Base-by-base conservation (phyloP, 2,797 vertebrate genomes). In the Babyrousa celebensis region DNA sequence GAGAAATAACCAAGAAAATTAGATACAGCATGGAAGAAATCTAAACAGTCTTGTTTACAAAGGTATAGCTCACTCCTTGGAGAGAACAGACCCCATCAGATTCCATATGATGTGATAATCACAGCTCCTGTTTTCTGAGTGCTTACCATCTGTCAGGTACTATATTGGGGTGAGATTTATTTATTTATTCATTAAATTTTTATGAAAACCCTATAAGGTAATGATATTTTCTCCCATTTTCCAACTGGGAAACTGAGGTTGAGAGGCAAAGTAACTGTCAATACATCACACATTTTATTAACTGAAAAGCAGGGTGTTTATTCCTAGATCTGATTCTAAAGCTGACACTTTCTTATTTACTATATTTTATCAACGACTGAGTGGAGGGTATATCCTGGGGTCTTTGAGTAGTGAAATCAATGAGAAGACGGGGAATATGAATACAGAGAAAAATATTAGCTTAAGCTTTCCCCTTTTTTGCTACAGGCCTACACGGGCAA, bases 141-240 rank as follows among this genome's bases (percentile, higher is more conserved):
- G 25, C 32, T 36, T 70, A 48, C 67, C 72, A 89, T 80, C 95
- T 87, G 62, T 72, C 71, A 78, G 21, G 67, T 74, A 68, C 86
- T 92, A 87, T 36, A 84, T 27, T 74, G 70, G 92, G 94, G 21
- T 27, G 23, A 92, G n/a, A 67, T 72, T 88, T 90, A 82, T 95
- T 89, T 85, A 9, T 93, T 71, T 92, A 89, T 92, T 78, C 25
- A 63, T 91, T 79, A 65, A 58, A 23, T 78, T 15, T 43, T 79
- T 70, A 68, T 60, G 74, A 85, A 90, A 93, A 54, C 60, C 43
- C 32, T 84, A 9, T 43, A n/a, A 74, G 27, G 48, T n/a, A 63
- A 12, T 60, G 20, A 20, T 43, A 36, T 80, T 83, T 92, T 56
- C 48, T 71, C 36, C 10, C 25, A 60, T 67, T 85, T 87, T 16